Evolutionary conservation across 2,888 invertebrate genomes (phyloP).

Genomic region (Melanostoma mellinum): DNA sequence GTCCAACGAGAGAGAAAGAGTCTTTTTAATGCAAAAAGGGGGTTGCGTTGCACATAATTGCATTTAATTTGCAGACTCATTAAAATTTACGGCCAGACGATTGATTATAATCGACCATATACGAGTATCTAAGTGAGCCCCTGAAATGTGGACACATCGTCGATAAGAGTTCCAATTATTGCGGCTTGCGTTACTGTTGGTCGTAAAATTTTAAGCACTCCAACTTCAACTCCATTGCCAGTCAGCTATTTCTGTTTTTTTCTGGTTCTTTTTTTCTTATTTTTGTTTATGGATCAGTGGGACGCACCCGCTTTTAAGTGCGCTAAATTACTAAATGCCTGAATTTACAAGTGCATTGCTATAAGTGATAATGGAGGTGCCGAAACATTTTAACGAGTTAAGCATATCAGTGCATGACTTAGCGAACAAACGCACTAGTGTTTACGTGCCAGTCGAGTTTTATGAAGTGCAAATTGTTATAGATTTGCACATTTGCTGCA

Average conservation of each 20-base stretch:
- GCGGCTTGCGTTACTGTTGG: conserved; percentile 54
- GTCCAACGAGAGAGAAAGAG: conserved; percentile 41
- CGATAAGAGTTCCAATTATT: conserved; percentile 37
- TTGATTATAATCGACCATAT: conserved; percentile 80
- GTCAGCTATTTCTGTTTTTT: conserved; percentile 15
- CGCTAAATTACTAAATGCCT: conserved; percentile 32
- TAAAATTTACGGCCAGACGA: conserved; percentile 82
- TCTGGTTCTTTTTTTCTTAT: neutral
- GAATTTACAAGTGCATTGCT: conserved; percentile 26
- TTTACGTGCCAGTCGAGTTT: too few relatives aligned
- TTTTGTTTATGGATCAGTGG: conserved; percentile 5
- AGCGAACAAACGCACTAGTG: too few relatives aligned
- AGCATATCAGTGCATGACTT: neutral
- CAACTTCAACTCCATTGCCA: neutral
- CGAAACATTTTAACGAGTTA: conserved; percentile 1
- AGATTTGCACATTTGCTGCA: too few relatives aligned
- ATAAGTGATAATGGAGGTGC: conserved; percentile 45
- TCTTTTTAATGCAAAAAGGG: conserved; percentile 57
- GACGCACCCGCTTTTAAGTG: conserved; percentile 8
- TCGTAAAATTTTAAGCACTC: conserved; percentile 58
- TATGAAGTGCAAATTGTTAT: too few relatives aligned
- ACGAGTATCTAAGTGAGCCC: conserved; percentile 55
- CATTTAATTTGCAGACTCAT: conserved; percentile 82
- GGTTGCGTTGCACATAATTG: conserved; percentile 78
- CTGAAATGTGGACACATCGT: conserved; percentile 53